phyloP scores from a whole-genome alignment of 2,113 vertebrate genomes.

The Pteropus alecto region DNA sequence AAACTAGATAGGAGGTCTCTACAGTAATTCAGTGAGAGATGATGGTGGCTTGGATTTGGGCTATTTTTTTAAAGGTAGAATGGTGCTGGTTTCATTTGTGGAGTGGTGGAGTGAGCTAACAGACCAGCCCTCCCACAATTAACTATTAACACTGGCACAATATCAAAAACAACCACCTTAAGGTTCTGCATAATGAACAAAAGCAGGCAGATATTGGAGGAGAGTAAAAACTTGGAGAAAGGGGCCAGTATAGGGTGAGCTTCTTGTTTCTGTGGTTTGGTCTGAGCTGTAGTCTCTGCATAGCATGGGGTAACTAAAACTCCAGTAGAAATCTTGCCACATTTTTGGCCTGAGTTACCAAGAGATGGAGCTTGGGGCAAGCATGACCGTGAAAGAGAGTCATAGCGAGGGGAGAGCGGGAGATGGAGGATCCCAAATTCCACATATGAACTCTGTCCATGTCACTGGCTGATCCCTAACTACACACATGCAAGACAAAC shows the following conservation, averaged over 20 bases:
- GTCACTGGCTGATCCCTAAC: neutral
- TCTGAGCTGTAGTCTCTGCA: neutral
- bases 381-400: neutral
- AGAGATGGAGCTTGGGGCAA: neutral
- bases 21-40: neutral
- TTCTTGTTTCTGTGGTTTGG: neutral
- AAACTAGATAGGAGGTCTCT: neutral
- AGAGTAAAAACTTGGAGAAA: neutral
- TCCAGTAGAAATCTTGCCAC: neutral
- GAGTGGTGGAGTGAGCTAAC: neutral
- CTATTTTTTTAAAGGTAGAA: neutral
- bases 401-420: neutral
- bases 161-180: neutral
- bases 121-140: neutral
- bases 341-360: neutral
- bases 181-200: neutral
- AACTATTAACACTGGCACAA: neutral
- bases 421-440: neutral
- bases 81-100: neutral
- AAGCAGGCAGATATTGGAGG: neutral
- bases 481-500: neutral
- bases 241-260: neutral
- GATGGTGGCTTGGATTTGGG: neutral
- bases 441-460: neutral
- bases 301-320: neutral